A percentile compares a stretch with the other conserved stretches of the same genome.
Evolutionary conservation across 2,797 vertebrate genomes (phyloP).

Genomic region (Gambelia wislizenii): DNA sequence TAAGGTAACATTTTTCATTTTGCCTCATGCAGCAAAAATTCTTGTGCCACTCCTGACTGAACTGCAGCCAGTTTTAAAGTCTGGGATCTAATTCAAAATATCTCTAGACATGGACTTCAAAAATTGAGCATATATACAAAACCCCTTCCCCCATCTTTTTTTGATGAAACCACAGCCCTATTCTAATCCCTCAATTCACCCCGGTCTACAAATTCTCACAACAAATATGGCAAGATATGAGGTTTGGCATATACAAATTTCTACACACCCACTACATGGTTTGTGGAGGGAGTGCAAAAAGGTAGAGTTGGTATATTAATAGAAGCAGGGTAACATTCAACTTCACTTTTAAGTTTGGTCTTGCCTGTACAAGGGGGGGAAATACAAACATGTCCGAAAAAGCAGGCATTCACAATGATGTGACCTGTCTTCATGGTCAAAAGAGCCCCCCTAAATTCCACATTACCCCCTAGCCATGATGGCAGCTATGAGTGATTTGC

Average conservation of each 20-base stretch:
- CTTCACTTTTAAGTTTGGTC: neutral
- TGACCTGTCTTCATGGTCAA: too few relatives aligned
- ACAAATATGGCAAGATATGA: neutral
- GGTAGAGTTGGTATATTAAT: neutral
- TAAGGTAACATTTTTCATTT: neutral
- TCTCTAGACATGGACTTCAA: neutral
- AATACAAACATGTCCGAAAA: too few relatives aligned
- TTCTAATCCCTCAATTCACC: neutral
- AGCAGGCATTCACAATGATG: too few relatives aligned
- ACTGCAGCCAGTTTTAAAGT: neutral
- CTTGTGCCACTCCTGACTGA: neutral
- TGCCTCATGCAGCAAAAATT: neutral
- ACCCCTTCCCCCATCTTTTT: too few relatives aligned
- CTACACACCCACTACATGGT: neutral
- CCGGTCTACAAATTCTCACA: neutral
- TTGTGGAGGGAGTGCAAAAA: too few relatives aligned
- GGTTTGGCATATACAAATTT: neutral
- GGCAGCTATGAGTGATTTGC: too few relatives aligned
- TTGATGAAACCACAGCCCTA: too few relatives aligned
- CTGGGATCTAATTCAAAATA: neutral
- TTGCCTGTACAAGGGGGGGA: too few relatives aligned
- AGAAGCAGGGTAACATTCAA: fast-evolving
- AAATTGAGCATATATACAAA: neutral
- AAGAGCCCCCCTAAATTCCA: too few relatives aligned
- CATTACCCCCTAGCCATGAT: too few relatives aligned